Percentiles rank a stretch among this genome's conserved stretches.
These are phyloP conservation scores for Axis porcinus DNA, from an alignment of 2,113 vertebrate genomes.

Conservation along the genomic window DNA sequence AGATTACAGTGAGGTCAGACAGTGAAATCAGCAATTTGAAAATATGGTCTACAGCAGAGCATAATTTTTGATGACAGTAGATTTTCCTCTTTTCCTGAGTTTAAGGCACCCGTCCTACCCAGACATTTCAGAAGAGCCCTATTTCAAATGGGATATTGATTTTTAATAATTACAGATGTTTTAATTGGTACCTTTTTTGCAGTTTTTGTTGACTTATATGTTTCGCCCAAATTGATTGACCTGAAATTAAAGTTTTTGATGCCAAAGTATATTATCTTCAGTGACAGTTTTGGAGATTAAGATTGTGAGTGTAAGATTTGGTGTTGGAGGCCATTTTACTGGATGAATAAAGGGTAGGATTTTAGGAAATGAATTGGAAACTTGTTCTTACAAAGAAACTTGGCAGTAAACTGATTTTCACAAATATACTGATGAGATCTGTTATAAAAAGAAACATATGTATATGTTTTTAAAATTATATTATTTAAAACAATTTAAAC, in stretches of 20 bases:
- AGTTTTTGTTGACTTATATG: not conserved
- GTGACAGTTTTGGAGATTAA: not conserved
- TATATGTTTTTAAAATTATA: not conserved
- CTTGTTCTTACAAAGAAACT: conserved; percentile 2
- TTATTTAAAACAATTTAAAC: conserved; percentile 32
- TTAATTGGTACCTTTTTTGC: not conserved
- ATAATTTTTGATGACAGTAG: not conserved
- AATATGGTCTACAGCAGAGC: conserved; percentile 49
- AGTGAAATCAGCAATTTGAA: conserved; percentile 60
- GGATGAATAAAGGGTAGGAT: not conserved
- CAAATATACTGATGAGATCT: not conserved
- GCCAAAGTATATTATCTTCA: not conserved
- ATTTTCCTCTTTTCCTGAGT: conserved; percentile 17
- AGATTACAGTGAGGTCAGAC: conserved; percentile 65
- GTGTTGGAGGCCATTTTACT: not conserved
- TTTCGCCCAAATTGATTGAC: not conserved
- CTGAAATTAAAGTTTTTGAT: not conserved
- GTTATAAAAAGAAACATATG: not conserved
- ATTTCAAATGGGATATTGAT: not conserved
- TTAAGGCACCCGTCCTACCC: not conserved
- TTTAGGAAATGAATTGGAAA: not conserved
- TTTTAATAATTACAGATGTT: not conserved
- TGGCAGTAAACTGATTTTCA: not conserved
- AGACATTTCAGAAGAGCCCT: not conserved
- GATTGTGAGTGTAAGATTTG: not conserved